Conservation (phyloP, 1,140 invertebrate species). For the Idris sp. region DNA sequence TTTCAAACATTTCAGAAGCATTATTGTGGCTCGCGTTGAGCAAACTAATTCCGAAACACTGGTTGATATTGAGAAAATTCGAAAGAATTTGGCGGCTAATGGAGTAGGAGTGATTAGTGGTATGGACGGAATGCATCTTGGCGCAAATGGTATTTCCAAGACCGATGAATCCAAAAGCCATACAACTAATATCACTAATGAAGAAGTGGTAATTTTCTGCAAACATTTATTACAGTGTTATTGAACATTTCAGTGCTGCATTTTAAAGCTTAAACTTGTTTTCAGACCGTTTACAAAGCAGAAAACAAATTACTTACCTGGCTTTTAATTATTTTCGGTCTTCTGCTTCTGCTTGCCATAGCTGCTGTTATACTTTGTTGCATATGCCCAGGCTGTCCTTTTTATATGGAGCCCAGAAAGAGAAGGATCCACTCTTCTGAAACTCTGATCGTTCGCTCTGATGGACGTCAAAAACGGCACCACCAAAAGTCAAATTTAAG, state of each 20-base stretch:
- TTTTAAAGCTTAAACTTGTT: constrained; percentile 45
- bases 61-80: constrained; percentile 75
- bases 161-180: constrained; percentile 23
- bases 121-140: constrained; percentile 54
- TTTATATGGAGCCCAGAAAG: constrained; percentile 87
- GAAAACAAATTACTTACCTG: constrained; percentile 86
- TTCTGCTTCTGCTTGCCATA: constrained; percentile 85
- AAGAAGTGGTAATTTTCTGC: constrained; percentile 69
- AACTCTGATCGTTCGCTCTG: constrained; percentile 81
- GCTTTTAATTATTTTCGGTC: constrained; percentile 85
- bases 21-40: constrained; percentile 82
- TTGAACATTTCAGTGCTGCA: too few relatives aligned
- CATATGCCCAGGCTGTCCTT: constrained; percentile 88
- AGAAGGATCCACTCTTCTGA: constrained; percentile 86
- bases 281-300: constrained; percentile 84
- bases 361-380: constrained; percentile 87
- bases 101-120: constrained; percentile 76
- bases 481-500: constrained; percentile 66
- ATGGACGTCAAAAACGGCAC: constrained; percentile 71
- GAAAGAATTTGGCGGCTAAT: constrained; percentile 82
- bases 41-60: constrained; percentile 70
- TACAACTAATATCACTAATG: constrained; percentile 60
- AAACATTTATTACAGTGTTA: not conserved
- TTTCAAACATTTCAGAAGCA: constrained; percentile 84
- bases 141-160: constrained; percentile 8